Evolutionary conservation across 2,797 vertebrate genomes (phyloP), one percentile per base, ranked within the genome.

Genomic region (Salarias fasciatus): DNA sequence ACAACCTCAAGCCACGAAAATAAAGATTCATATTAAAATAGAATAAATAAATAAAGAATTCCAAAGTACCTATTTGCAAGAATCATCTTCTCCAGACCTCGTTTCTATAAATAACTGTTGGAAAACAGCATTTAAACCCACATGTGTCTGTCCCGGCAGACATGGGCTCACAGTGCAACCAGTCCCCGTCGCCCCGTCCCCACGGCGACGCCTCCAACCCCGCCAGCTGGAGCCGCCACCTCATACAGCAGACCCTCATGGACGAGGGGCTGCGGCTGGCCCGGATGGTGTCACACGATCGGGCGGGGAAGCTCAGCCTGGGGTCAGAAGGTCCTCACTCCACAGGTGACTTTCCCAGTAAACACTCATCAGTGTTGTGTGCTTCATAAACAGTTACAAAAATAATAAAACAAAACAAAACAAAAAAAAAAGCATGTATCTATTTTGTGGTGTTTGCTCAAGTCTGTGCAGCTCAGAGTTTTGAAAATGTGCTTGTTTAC

Each of bases 201-300:
- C 87, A 89, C 31, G 77, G 91, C 56, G 92, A 96, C 85, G 85
- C 94, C 53, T 91, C 94, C 70, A 93, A 94, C 75, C 93, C 95
- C 0, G 85, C 94, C 69, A 93, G 84, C 82, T 97, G 96, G 96
- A 99, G 95, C 74, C 96, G 96, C 65, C 96, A 98, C 85, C 95
- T 98, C 88, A 94, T 98, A 84, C 96, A 98, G 90, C 97, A 98
- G 92, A 97, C 96, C 10, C 92, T 97, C 81, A 97, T 98, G 96
- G 96, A 98, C 14, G 96, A 98, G 91, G 97, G 96, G 82, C 93
- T 99, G 88, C 94, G 96, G 89, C 86, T 98, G 93, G 97, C 96
- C 80, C 94, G 96, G 71, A 94, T 98, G 91, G 96, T 98, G 77
- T 99, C 96, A 46, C 95, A 95, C 53, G 96, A 96, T 59, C 94